Base-by-base conservation (phyloP, 92 coral and sea anemone genomes). In the Ricordea florida region DNA sequence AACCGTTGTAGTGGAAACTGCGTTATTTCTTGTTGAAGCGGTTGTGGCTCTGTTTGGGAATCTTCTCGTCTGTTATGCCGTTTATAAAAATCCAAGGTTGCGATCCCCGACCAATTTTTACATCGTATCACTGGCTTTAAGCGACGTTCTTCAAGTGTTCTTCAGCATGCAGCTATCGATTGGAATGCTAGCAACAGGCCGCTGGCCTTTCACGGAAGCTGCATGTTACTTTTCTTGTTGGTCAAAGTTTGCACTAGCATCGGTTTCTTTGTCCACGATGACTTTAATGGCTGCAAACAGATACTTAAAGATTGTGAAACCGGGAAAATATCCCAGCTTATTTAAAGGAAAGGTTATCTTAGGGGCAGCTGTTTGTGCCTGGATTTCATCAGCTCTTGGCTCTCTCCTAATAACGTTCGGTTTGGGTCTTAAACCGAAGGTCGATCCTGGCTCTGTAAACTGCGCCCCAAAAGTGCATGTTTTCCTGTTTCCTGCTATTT, bases 241-340 rank as follows among this genome's bases (percentile, higher is more conserved):
- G 38, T 48, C 45, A 16, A 48, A 18, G 10, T 40, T 43, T n/a
- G 22, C 57, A 32, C 10, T 65, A 40, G n/a, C 72, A 0, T 30
- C 30, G 11, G 28, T 65, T 14, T 44, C 72, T 28, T 20, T 65
- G 11, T 57, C 42, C 37, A 65, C 41, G 20, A 65, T 44, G 72
- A 47, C 72, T 23, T 16, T 65, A 2, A 65, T 27, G 15, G 72
- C 72, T 2, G 72, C 31, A 4, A 65, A 65, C 18, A 53, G 72
- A 1, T 43, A 65, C 41, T 43, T 65, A 31, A 36, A 57, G 1
- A 43, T 65, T 9, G 72, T 65, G 0, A 53, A 16, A 14, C 72
- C 53, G 10, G 10, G 57, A 26, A 44, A 15, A 28, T 65, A 41
- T n/a, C 53, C 56, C 10, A 40, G 38, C 23, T 40, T 29, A 7